A percentile compares a stretch with the other conserved stretches of the same genome.
phyloP scores from a whole-genome alignment of 2,888 invertebrate species.

The Lasiommata megera region DNA sequence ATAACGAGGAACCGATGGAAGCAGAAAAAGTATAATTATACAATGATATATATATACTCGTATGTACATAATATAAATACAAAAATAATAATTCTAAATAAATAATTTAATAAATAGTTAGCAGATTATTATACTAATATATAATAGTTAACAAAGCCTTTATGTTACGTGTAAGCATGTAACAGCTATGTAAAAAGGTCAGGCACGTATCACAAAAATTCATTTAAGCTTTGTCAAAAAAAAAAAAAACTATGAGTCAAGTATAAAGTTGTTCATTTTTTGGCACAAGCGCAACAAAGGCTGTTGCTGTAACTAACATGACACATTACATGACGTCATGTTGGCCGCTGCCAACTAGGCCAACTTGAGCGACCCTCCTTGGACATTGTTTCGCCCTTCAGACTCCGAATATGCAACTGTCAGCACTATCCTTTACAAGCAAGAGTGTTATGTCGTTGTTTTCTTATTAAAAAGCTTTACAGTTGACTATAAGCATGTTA shows the following conservation, averaged over 20 bases:
- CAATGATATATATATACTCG: no score
- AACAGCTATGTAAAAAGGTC: not conserved
- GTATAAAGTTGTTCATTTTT: not conserved
- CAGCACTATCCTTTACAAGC: constrained; percentile 22
- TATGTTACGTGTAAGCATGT: no score
- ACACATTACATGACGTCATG: constrained; percentile 22
- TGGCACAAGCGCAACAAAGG: constrained; percentile 14
- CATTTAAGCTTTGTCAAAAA: not conserved
- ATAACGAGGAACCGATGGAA: no score
- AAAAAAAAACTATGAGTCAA: not conserved
- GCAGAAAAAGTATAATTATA: no score
- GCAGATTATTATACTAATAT: no score
- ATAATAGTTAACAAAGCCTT: no score
- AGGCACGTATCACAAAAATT: not conserved
- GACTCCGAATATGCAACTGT: constrained; percentile 22
- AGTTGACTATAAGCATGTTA: no score
- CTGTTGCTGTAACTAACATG: constrained; percentile 5
- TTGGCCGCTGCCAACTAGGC: constrained; percentile 30
- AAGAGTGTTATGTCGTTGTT: no score
- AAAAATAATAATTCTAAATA: no score
- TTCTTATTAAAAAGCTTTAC: no score
- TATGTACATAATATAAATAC: no score
- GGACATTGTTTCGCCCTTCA: constrained; percentile 25
- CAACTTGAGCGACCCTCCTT: constrained; percentile 26
- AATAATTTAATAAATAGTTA: no score